A percentile compares a stretch with the other conserved stretches of the same genome.
Conservation (phyloP, 1,140 invertebrate species). For the Rhopalosiphum padi region DNA sequence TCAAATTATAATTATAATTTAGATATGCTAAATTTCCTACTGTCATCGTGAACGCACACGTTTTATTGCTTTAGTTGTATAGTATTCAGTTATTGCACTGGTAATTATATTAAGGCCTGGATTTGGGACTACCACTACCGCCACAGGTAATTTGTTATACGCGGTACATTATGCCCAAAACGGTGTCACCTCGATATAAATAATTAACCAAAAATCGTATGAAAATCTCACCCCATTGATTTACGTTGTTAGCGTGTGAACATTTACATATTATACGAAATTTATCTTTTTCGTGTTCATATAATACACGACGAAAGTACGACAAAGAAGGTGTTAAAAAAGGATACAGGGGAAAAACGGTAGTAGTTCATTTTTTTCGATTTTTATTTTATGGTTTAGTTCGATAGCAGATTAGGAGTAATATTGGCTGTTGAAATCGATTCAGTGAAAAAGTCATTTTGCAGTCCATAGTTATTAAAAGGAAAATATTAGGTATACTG, state of each 20-base stretch:
- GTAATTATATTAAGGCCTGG: not conserved
- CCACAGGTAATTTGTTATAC: not conserved
- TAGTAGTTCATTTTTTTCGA: no score
- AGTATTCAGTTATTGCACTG: not conserved
- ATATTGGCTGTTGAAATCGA: no score
- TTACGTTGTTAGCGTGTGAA: not conserved
- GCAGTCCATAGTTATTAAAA: no score
- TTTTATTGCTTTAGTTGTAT: not conserved
- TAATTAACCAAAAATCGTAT: not conserved
- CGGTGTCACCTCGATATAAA: not conserved
- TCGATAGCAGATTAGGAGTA: no score
- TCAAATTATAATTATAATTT: conserved; percentile 6
- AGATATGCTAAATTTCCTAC: not conserved
- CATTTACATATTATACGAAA: not conserved
- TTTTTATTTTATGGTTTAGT: no score
- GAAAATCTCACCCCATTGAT: not conserved
- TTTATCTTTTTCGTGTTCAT: not conserved
- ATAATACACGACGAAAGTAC: not conserved
- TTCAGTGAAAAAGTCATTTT: no score
- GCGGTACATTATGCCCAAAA: not conserved
- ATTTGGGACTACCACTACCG: not conserved
- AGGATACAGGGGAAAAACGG: no score
- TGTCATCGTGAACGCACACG: not conserved
- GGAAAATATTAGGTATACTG: no score
- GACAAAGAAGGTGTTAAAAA: not conserved